A percentile compares a stretch with the other conserved stretches of the same genome.
These are phyloP conservation scores for Melanotaenia maccullochi DNA, from an alignment of 2,797 vertebrate genomes.

Conservation along the genomic window DNA sequence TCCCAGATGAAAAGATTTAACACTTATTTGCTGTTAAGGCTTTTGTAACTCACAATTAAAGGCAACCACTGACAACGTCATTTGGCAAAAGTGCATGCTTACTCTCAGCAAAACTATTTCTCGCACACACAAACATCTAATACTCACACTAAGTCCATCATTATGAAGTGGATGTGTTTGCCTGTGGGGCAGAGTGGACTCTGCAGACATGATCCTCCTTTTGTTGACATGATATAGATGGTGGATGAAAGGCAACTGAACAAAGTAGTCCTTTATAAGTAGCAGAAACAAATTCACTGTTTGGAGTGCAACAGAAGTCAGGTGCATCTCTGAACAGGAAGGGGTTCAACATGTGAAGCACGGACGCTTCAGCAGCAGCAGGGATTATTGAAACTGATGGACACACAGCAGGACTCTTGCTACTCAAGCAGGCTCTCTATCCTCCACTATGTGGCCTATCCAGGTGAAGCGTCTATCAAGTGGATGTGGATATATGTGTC, in stretches of 20 bases:
- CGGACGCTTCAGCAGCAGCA: constrained; percentile 57
- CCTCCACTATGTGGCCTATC: constrained; percentile 33
- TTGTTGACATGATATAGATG: constrained; percentile 1
- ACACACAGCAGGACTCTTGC: constrained; percentile 56
- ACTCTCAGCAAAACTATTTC: not conserved
- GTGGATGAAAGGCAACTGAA: constrained; percentile 26
- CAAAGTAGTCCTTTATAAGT: constrained; percentile 14
- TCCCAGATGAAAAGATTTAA: constrained; percentile 16
- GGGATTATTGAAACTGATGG: constrained; percentile 67
- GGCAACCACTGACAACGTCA: not conserved
- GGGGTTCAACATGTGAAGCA: constrained; percentile 57
- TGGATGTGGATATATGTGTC: constrained; percentile 35
- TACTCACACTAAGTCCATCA: constrained; percentile 7
- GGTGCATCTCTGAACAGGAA: constrained; percentile 51
- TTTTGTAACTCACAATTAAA: too few relatives aligned
- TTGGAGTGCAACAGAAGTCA: constrained; percentile 52
- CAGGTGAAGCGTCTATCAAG: constrained; percentile 46
- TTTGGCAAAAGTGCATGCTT: not conserved
- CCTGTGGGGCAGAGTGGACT: not conserved
- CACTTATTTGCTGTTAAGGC: not conserved
- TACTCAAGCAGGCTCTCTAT: constrained; percentile 26
- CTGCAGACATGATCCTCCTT: constrained; percentile 7
- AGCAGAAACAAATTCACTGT: constrained; percentile 26
- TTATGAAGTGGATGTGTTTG: not conserved
- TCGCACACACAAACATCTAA: not conserved